phyloP scores from a whole-genome alignment of 2,113 vertebrate species.

The Alligator sinensis region DNA sequence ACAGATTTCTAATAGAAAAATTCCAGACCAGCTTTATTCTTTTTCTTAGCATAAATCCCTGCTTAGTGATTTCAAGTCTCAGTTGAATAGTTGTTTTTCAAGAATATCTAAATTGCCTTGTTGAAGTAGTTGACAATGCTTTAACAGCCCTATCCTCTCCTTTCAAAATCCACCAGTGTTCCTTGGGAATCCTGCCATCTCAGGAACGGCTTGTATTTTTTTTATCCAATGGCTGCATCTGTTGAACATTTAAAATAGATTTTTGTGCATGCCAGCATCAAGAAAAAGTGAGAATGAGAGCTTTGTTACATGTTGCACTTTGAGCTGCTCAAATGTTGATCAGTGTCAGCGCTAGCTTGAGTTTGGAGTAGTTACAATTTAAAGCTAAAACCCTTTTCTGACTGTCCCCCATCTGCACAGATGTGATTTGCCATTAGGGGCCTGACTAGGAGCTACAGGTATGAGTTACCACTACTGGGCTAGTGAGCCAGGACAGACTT shows the following conservation, averaged over 20 bases:
- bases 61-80: not conserved
- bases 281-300: slow-evolving; percentile 26
- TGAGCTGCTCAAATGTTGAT: too few species aligned
- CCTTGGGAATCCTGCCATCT: not conserved
- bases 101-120: not conserved
- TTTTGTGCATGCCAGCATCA: not conserved
- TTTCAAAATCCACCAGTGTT: not conserved
- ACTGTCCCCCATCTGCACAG: too few species aligned
- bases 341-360: too few species aligned
- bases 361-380: too few species aligned
- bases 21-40: not conserved
- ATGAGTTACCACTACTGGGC: too few species aligned
- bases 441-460: too few species aligned
- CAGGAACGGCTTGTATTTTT: not conserved
- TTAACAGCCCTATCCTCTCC: not conserved
- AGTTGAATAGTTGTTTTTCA: not conserved
- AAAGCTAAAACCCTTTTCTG: too few species aligned
- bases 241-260: slow-evolving; percentile 10
- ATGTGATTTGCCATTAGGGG: too few species aligned
- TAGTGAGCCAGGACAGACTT: too few species aligned
- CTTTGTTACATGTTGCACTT: too few species aligned
- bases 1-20: not conserved
- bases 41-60: not conserved
- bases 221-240: not conserved
- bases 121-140: not conserved